Evolutionary conservation across 2,888 invertebrate genomes (phyloP).

Genomic region (Spatulosminthurus flaviceps): DNA sequence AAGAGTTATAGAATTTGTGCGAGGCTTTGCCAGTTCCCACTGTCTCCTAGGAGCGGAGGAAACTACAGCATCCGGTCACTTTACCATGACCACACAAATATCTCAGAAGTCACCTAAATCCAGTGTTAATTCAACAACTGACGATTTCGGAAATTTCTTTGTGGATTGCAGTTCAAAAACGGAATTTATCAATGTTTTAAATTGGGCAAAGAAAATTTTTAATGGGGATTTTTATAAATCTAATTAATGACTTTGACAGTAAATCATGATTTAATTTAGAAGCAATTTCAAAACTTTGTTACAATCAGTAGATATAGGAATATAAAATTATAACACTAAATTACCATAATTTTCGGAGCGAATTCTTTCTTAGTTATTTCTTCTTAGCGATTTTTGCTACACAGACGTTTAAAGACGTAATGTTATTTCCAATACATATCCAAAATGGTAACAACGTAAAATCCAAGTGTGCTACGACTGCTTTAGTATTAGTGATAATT

Average conservation of each 20-base stretch:
- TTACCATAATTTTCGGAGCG: too few relatives aligned
- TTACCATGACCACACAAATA: not conserved
- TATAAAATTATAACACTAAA: too few relatives aligned
- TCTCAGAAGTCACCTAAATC: not conserved
- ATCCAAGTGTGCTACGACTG: too few relatives aligned
- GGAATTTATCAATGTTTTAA: slow-evolving; percentile 43
- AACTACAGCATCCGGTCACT: not conserved
- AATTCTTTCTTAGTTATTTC: too few relatives aligned
- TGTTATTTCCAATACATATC: not conserved
- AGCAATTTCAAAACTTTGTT: too few relatives aligned
- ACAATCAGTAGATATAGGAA: too few relatives aligned
- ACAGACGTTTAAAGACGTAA: too few relatives aligned
- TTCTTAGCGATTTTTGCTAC: too few relatives aligned
- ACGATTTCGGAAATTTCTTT: slow-evolving; percentile 40
- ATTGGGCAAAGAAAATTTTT: slow-evolving; percentile 37
- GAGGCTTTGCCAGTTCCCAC: slow-evolving; percentile 33
- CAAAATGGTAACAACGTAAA: not conserved
- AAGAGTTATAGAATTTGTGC: slow-evolving; percentile 46
- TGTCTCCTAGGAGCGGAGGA: not conserved
- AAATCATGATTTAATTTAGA: not conserved
- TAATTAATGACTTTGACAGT: too few relatives aligned
- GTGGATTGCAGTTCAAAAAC: slow-evolving; percentile 42
- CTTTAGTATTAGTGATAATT: too few relatives aligned
- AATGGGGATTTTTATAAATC: slow-evolving; percentile 42
- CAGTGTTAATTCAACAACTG: not conserved